Evolutionary conservation across 2,888 invertebrate genomes (phyloP).

Genomic region (Microplitis manilae): DNA sequence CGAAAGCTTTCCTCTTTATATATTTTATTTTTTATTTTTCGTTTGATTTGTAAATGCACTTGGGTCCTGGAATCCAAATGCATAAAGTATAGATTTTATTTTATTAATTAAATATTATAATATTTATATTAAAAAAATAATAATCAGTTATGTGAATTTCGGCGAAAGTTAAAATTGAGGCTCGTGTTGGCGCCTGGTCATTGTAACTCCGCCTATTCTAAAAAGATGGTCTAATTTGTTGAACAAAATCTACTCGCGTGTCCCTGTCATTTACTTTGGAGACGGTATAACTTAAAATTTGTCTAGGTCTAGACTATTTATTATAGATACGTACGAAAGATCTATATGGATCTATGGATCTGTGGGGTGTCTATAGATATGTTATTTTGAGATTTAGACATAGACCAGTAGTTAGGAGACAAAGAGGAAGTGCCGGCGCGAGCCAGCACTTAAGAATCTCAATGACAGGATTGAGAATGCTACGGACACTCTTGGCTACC

Average conservation of each 20-base stretch:
- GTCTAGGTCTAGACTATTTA: background rate
- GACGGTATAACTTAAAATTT: constrained; percentile 32
- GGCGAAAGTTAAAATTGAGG: background rate
- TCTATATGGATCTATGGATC: constrained; percentile 1
- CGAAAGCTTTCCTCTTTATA: background rate
- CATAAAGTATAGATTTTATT: too few species aligned
- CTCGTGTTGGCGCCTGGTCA: constrained; percentile 27
- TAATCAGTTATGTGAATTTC: too few species aligned
- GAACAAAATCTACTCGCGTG: constrained; percentile 18
- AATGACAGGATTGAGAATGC: constrained; percentile 30
- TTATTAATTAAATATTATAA: too few species aligned
- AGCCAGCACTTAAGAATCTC: constrained; percentile 13
- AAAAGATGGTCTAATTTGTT: constrained; percentile 30
- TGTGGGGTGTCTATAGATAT: background rate
- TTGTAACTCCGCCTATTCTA: constrained; percentile 15
- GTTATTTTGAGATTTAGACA: background rate
- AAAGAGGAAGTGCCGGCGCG: constrained; percentile 30
- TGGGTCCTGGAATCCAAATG: too few species aligned
- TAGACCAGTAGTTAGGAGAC: constrained; percentile 1
- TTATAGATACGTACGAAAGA: background rate
- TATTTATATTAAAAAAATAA: too few species aligned
- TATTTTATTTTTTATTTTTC: too few species aligned
- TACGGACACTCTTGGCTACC: background rate
- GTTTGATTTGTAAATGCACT: too few species aligned
- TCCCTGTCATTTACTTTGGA: constrained; percentile 39